These are phyloP conservation scores for Vollenhovia emeryi DNA, from an alignment of 1,140 invertebrate genomes.

Conservation along the genomic window DNA sequence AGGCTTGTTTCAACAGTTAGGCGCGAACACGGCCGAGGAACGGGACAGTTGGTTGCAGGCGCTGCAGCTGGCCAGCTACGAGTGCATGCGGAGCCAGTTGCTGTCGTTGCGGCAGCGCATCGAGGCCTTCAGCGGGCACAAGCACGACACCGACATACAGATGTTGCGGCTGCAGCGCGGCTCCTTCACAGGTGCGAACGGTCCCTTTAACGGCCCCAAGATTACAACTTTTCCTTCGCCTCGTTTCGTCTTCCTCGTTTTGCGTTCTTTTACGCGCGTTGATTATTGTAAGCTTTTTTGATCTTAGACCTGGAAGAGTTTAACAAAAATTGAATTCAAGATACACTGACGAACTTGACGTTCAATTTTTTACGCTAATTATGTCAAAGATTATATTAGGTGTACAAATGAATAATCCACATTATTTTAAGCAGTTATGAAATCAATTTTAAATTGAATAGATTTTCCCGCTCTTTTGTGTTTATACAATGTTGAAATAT, in stretches of 20 bases:
- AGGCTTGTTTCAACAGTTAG: conserved; percentile 92
- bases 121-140: conserved; percentile 86
- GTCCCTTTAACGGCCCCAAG: conserved; percentile 82
- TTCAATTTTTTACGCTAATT: background rate
- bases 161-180: conserved; percentile 89
- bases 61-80: conserved; percentile 94
- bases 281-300: background rate
- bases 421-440: no score
- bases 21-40: conserved; percentile 92
- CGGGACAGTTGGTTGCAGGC: conserved; percentile 94
- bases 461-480: no score
- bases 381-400: no score
- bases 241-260: no score
- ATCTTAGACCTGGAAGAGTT: background rate
- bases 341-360: background rate
- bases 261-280: background rate
- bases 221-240: background rate
- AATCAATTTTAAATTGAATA: no score
- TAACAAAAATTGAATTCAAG: background rate
- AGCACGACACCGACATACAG: conserved; percentile 89
- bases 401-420: no score
- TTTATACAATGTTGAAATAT: no score
- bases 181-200: conserved; percentile 82
- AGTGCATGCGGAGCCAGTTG: conserved; percentile 92
- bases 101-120: conserved; percentile 88